Percentiles rank a stretch among this genome's conserved stretches.
Evolutionary conservation across 2,797 vertebrate species (phyloP).

Genomic region (Petrocephalus sullivani): DNA sequence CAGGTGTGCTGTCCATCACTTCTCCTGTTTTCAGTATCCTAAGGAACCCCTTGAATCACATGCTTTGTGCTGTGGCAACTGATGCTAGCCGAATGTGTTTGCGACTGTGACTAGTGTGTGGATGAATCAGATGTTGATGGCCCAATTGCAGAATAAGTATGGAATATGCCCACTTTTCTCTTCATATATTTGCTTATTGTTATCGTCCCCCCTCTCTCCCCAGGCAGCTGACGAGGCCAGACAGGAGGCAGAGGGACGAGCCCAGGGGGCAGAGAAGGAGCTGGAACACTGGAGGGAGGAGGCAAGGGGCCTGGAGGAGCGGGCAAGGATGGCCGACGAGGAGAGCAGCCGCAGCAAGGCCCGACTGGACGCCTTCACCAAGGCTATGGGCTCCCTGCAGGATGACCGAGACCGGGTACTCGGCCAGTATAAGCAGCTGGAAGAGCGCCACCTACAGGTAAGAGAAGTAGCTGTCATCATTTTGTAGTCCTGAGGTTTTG

Average conservation of each 20-base stretch:
- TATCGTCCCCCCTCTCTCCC: neutral
- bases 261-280: slow-evolving; percentile 66
- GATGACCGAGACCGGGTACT: slow-evolving; percentile 83
- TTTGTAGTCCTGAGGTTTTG: neutral
- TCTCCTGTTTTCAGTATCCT: neutral
- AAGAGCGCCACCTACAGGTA: slow-evolving; percentile 78
- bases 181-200: neutral
- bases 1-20: slow-evolving; percentile 47
- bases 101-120: neutral
- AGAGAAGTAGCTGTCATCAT: neutral
- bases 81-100: neutral
- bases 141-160: neutral
- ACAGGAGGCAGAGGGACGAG: slow-evolving; percentile 66
- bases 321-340: slow-evolving; percentile 61
- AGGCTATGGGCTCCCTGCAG: slow-evolving; percentile 94
- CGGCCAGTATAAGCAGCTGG: slow-evolving; percentile 80
- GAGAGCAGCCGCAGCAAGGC: slow-evolving; percentile 69
- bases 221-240: slow-evolving; percentile 75
- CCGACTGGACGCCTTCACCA: slow-evolving; percentile 79
- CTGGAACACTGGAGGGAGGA: slow-evolving; percentile 63
- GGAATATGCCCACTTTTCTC: neutral
- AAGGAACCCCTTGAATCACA: neutral
- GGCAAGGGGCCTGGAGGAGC: slow-evolving; percentile 60
- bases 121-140: neutral
- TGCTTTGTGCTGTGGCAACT: neutral